These are phyloP conservation scores for Augochlorella aurata DNA, from an alignment of 2,888 invertebrate genomes.

Conservation along the genomic window DNA sequence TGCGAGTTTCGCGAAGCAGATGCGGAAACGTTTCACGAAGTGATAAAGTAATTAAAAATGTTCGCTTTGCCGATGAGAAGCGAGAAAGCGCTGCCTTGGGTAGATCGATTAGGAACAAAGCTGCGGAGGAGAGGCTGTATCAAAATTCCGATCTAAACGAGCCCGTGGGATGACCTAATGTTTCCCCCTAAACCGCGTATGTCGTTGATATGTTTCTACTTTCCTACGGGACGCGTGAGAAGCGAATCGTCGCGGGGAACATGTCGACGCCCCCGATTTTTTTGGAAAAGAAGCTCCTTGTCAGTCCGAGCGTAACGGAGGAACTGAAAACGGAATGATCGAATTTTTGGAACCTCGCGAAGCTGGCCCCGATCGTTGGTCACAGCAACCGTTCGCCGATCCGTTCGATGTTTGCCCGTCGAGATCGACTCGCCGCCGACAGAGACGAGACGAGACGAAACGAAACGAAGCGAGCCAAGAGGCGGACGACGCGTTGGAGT, in stretches of 20 bases:
- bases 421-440: not conserved
- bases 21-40: too few species aligned
- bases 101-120: too few species aligned
- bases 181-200: not conserved
- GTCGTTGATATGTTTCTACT: conserved; percentile 8
- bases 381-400: not conserved
- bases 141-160: too few species aligned
- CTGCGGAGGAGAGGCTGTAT: too few species aligned
- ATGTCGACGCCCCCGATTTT: not conserved
- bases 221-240: not conserved
- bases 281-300: not conserved
- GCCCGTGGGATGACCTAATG: not conserved
- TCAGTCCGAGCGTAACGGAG: too few species aligned
- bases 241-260: not conserved
- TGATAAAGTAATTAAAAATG: too few species aligned
- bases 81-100: too few species aligned
- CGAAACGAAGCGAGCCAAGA: conserved; percentile 5
- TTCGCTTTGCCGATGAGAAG: too few species aligned
- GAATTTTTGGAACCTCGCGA: not conserved
- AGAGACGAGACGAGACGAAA: not conserved
- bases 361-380: not conserved
- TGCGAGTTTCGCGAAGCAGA: too few species aligned
- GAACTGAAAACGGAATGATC: too few species aligned
- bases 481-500: conserved; percentile 5
- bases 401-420: not conserved